Evolutionary conservation across 1,140 invertebrate genomes (phyloP).

Genomic region (Drosophila kanapiae): DNA sequence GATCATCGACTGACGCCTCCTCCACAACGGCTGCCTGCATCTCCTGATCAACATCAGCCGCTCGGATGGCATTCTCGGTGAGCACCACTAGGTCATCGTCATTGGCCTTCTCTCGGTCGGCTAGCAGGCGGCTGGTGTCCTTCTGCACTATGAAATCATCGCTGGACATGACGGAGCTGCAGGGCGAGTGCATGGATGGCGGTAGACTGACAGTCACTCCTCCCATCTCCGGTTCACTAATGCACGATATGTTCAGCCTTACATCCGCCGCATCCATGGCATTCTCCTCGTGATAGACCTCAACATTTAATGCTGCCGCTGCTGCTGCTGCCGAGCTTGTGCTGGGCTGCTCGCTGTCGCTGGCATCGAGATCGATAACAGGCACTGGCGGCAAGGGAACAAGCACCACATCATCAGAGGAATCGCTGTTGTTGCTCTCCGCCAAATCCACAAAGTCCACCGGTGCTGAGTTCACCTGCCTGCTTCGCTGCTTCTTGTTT

Average conservation of each 20-base stretch:
- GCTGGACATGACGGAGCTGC: slow-evolving; percentile 69
- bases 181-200: slow-evolving; percentile 56
- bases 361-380: slow-evolving; percentile 68
- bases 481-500: slow-evolving; percentile 48
- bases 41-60: slow-evolving; percentile 30
- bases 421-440: slow-evolving; percentile 40
- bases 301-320: neutral
- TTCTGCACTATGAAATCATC: slow-evolving; percentile 83
- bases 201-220: neutral
- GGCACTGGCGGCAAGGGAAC: slow-evolving; percentile 68
- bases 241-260: slow-evolving; percentile 17
- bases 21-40: neutral
- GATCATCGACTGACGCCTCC: neutral
- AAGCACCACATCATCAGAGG: slow-evolving; percentile 65
- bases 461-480: slow-evolving; percentile 13
- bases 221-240: neutral
- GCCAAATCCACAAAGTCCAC: slow-evolving; percentile 59
- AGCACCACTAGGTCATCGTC: slow-evolving; percentile 74
- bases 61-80: slow-evolving; percentile 63
- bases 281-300: slow-evolving; percentile 64
- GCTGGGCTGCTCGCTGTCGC: slow-evolving; percentile 35
- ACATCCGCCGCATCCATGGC: slow-evolving; percentile 76
- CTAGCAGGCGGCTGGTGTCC: slow-evolving; percentile 64
- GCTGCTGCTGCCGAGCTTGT: slow-evolving; percentile 5
- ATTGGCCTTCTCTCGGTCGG: slow-evolving; percentile 55